A percentile compares a stretch with the other conserved stretches of the same genome.
phyloP scores from a whole-genome alignment of 1,140 invertebrate genomes.

The Apocrypta bakeri region DNA sequence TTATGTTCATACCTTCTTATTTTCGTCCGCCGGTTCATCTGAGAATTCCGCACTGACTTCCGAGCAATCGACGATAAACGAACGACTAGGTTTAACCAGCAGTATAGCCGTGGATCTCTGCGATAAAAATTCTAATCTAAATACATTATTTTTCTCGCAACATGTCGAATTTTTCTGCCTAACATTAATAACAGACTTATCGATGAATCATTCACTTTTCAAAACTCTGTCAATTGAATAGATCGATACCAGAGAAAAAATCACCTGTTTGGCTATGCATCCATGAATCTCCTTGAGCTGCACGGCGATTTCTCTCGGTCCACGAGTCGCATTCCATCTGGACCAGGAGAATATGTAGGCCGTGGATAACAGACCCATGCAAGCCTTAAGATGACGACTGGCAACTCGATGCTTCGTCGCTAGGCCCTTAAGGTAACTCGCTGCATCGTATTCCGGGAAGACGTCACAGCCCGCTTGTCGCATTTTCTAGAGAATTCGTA shows the following conservation, averaged over 20 bases:
- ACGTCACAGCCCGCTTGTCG: slow-evolving; percentile 87
- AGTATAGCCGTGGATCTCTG: slow-evolving; percentile 77
- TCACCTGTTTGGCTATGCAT: slow-evolving; percentile 63
- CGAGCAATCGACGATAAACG: slow-evolving; percentile 80
- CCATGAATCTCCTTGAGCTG: slow-evolving; percentile 83
- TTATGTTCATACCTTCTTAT: slow-evolving; percentile 67
- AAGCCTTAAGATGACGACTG: slow-evolving; percentile 87
- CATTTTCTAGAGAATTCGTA: slow-evolving; percentile 77
- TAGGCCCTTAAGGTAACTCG: slow-evolving; percentile 86
- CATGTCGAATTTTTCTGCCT: no score
- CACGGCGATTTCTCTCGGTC: slow-evolving; percentile 81
- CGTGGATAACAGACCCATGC: slow-evolving; percentile 85
- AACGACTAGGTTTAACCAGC: slow-evolving; percentile 78
- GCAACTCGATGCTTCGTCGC: slow-evolving; percentile 83
- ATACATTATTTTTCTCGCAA: not conserved
- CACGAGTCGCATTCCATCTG: slow-evolving; percentile 84
- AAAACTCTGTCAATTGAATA: no score
- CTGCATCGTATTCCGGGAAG: slow-evolving; percentile 91
- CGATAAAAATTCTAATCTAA: slow-evolving; percentile 38
- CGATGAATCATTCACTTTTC: no score
- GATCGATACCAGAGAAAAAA: no score
- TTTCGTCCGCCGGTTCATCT: slow-evolving; percentile 75
- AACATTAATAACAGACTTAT: not conserved
- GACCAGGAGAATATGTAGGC: slow-evolving; percentile 91
- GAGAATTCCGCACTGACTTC: slow-evolving; percentile 82